Conservation (phyloP, 1,140 invertebrate genomes). For the Coenobita brevimanus region DNA sequence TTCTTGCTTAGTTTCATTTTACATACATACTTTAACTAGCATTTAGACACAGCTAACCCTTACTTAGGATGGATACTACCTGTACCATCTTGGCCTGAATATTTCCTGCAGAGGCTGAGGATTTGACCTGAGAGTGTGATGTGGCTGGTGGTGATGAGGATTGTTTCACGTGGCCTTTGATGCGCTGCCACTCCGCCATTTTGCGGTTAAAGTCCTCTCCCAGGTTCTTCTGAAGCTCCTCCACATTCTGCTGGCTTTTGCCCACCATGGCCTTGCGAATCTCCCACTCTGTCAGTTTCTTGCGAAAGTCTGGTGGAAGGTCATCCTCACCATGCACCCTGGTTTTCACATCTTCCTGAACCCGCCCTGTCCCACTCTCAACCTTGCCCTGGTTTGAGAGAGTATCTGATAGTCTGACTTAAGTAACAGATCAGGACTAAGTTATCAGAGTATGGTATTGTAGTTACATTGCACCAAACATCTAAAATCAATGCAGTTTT, state of each 20-base stretch:
- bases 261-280: slow-evolving; percentile 68
- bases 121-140: slow-evolving; percentile 40
- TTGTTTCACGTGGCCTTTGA: slow-evolving; percentile 61
- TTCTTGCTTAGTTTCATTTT: no score
- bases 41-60: no score
- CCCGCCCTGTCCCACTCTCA: slow-evolving; percentile 20
- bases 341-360: slow-evolving; percentile 67
- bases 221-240: slow-evolving; percentile 74
- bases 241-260: slow-evolving; percentile 71
- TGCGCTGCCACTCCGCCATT: slow-evolving; percentile 76
- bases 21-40: no score
- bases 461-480: no score
- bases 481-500: no score
- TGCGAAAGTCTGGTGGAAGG: slow-evolving; percentile 68
- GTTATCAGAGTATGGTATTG: no score
- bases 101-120: slow-evolving; percentile 41
- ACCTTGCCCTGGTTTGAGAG: not conserved
- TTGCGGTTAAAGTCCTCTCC: slow-evolving; percentile 76
- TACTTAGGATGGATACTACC: no score
- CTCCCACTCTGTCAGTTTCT: slow-evolving; percentile 70
- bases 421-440: no score
- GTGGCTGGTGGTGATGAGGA: slow-evolving; percentile 26
- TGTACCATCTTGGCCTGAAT: slow-evolving; percentile 31
- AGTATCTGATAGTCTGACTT: no score
- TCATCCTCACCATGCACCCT: slow-evolving; percentile 67